Evolutionary conservation across 2,888 invertebrate species (phyloP).

Genomic region (Rotaria socialis): DNA sequence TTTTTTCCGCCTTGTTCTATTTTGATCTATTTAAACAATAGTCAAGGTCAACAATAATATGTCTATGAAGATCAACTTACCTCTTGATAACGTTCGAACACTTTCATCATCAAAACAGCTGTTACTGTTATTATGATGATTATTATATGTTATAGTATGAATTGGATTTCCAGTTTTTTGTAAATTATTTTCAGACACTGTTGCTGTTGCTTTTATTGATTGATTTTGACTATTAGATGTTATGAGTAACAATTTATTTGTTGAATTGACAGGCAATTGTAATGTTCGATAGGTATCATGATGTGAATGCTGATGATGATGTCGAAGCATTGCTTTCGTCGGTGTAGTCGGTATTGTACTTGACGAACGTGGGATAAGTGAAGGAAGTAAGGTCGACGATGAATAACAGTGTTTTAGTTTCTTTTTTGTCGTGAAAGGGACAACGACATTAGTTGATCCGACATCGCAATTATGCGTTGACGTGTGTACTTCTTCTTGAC

Average conservation of each 20-base stretch:
- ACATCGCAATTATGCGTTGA: constrained; percentile 5
- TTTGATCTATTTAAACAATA: neutral
- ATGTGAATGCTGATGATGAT: neutral
- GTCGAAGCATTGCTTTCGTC: neutral
- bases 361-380: neutral
- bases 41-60: neutral
- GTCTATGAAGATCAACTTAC: neutral
- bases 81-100: constrained; percentile 28
- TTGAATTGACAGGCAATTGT: constrained; percentile 32
- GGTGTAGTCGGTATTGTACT: neutral
- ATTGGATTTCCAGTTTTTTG: neutral
- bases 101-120: neutral
- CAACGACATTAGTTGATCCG: neutral
- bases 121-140: neutral
- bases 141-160: neutral
- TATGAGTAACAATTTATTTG: neutral
- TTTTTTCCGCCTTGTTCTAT: neutral
- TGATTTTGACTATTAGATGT: neutral
- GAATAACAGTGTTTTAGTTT: neutral
- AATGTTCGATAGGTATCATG: constrained; percentile 28
- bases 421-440: neutral
- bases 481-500: neutral
- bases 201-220: neutral
- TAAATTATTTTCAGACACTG: constrained; percentile 5
- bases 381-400: constrained; percentile 12